These are phyloP conservation scores for Gila robusta DNA, from an alignment of 2,797 vertebrate genomes.

Conservation along the genomic window DNA sequence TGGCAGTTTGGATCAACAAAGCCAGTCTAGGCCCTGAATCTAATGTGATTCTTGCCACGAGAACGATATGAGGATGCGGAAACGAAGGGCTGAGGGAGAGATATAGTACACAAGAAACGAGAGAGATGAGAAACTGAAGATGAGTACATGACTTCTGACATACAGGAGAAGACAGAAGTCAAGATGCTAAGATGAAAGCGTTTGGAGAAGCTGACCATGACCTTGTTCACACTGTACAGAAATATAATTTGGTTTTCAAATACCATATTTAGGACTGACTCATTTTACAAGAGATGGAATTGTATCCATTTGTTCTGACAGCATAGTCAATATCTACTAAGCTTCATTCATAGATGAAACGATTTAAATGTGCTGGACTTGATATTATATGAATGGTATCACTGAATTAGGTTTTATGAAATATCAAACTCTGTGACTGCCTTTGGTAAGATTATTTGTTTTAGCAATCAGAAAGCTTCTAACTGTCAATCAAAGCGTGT, in stretches of 20 bases:
- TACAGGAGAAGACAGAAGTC: slow-evolving; percentile 21
- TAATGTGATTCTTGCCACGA: slow-evolving; percentile 61
- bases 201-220: background rate
- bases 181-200: slow-evolving; percentile 12
- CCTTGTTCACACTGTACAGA: slow-evolving; percentile 2
- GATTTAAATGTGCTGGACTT: background rate
- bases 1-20: slow-evolving; percentile 50
- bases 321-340: slow-evolving; percentile 11
- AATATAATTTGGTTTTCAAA: background rate
- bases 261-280: background rate
- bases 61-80: slow-evolving; percentile 57
- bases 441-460: background rate
- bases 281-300: background rate
- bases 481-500: background rate
- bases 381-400: background rate
- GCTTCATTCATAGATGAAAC: background rate
- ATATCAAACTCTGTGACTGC: background rate
- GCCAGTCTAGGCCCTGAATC: slow-evolving; percentile 23
- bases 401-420: background rate
- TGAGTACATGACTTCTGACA: slow-evolving; percentile 39
- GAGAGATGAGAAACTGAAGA: slow-evolving; percentile 24
- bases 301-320: background rate
- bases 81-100: background rate
- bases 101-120: background rate
- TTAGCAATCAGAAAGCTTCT: background rate